Base-by-base conservation (phyloP, 2,888 invertebrate species). In the Tachina fera region DNA sequence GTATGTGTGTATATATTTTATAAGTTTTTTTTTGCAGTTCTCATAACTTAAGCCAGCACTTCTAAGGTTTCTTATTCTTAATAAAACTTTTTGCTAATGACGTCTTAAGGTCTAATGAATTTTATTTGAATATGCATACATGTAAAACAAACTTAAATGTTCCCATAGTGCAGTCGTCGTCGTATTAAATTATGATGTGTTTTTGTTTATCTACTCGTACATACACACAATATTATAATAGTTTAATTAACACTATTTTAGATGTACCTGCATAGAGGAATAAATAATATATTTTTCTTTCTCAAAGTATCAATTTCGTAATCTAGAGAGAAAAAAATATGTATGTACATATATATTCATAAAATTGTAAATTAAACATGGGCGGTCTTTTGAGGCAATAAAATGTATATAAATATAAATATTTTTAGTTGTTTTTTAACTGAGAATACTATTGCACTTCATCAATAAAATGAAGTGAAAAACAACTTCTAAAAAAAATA, bases 51-150 rank as follows among this genome's bases (percentile, higher is more conserved):
- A 58, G n/a, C n/a, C n/a, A n/a, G 41, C 77, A 72, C 79, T 79
- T 72, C 65, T 79, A 79, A 72, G 79, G 79, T 56, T 79, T 79
- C 79, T 53, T 63, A 45, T 79, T 79, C 79, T 53, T 63, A 45
- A 63, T 45, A 76, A 43, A 65, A 53, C 71, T 71, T 39, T 31
- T 39, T 31, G 53, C n/a, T 75, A 81, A 81, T 78, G 83, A 83
- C 86, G 79, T 86, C 83, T 86, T 86, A 80, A 86, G 86, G 83
- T 86, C 86, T 86, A 80, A 79, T 83, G 67, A 79, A 70, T 82
- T 68, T 47, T 56, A 53, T 70, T 43, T 70, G 22, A 31, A 31
- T 60, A 19, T 31, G 41, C 0, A 31, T 31, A 4, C 19, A 68
- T 19, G 10, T 41, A 65, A 22, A 31, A 14, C 5, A 51, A 19